These are phyloP conservation scores for Corynorhinus townsendii DNA, from an alignment of 2,113 vertebrate genomes.

Conservation along the genomic window DNA sequence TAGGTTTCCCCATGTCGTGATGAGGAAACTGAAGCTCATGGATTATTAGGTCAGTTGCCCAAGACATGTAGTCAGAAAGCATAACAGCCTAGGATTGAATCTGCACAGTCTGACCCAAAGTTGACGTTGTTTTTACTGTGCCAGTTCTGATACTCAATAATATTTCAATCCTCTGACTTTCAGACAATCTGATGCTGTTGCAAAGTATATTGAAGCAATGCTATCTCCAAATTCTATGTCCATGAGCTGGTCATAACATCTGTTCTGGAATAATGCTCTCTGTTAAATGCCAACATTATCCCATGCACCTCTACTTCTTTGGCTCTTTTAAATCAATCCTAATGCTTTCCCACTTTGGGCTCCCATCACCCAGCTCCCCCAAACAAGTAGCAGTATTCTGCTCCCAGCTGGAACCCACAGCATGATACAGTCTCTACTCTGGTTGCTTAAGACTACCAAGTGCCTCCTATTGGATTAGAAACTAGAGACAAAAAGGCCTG, in stretches of 20 bases:
- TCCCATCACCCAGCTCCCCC: constrained; percentile 9
- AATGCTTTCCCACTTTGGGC: background rate
- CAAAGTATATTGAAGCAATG: background rate
- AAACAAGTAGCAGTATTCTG: background rate
- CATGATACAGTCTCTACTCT: background rate
- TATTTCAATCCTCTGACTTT: background rate
- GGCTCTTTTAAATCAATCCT: constrained; percentile 9
- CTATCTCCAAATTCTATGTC: background rate
- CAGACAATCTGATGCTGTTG: background rate
- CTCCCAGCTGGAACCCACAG: background rate
- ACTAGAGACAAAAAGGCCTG: constrained; percentile 36
- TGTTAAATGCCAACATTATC: background rate
- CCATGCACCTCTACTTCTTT: background rate
- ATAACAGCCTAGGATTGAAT: background rate
- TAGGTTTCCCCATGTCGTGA: background rate
- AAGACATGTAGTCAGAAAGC: background rate
- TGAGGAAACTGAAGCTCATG: background rate
- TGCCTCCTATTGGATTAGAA: constrained; percentile 52
- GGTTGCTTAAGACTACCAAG: background rate
- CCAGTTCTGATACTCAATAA: background rate
- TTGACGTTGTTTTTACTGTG: background rate
- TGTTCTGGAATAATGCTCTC: background rate
- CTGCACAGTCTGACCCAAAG: background rate
- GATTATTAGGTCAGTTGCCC: background rate
- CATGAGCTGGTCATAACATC: fast-evolving